Evolutionary conservation across 2,797 vertebrate genomes (phyloP), one percentile per base, ranked within the genome.

Genomic region (Lagocephalus sceleratus): DNA sequence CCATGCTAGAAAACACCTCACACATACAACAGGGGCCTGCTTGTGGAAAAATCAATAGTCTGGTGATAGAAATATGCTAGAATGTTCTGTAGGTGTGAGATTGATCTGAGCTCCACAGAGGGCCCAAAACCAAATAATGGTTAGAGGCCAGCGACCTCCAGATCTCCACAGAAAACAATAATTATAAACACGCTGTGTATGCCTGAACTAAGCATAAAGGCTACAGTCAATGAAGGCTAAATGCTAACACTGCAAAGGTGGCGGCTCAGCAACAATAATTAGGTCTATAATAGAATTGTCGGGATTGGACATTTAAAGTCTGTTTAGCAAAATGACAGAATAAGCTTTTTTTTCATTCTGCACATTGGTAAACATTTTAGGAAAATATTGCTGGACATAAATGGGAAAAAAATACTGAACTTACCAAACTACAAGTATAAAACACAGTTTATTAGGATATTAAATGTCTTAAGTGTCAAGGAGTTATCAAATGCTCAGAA

Each of bases 1-100:
- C 64, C 47, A 54, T 76, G 86, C 78, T 85, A 85, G 83, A 85
- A 86, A 88, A 87, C 83, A 76, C 83, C 81, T 81, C 82, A 69
- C 70, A 63, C 82, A 67, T 52, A 78, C 78, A 85, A 84, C 58
- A 56, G 74, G 75, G 79, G 72, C 71, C 73, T 79, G 81, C 78
- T 86, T 86, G 88, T 81, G 76, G 85, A 87, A 88, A 42, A 42
- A 42, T 91, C 91, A 87, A 92, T 91, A 87, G 46, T 73, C 81
- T 83, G 79, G 86, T 89, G 87, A 90, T 91, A 90, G 90, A 90
- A 90, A 90, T 91, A 88, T 84, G 83, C 89, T 85, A 75, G 81
- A 83, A 83, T 84, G 82, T 86, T 91, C 83, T 88, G 76, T 82
- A 88, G 86, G 87, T 89, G 88, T 86, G 83, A 83, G 82, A 91